Conservation (phyloP, 2,797 vertebrate species). For the Tolypeutes matacus region DNA sequence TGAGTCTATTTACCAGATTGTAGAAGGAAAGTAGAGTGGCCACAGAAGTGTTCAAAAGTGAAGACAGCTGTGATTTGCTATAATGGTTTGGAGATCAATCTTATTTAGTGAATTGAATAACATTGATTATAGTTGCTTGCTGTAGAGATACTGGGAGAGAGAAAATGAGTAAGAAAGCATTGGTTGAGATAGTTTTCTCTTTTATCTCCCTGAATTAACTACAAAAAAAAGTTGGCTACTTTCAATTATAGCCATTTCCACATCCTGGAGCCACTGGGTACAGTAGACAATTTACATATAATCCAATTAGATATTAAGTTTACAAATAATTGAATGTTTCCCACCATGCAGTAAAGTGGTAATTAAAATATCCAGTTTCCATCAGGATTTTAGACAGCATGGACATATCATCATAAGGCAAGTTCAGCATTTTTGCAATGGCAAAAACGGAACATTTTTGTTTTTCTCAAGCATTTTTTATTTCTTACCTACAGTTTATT, state of each 20-base stretch:
- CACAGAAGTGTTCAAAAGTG: slow-evolving; percentile 13
- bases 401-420: background rate
- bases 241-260: background rate
- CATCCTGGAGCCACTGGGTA: background rate
- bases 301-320: slow-evolving; percentile 36
- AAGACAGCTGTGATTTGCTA: slow-evolving; percentile 40
- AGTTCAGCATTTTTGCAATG: background rate
- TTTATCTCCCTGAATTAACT: slow-evolving; percentile 26
- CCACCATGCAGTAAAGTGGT: background rate
- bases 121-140: slow-evolving; percentile 34
- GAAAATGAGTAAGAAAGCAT: slow-evolving; percentile 6
- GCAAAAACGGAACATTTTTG: background rate
- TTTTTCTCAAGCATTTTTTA: background rate
- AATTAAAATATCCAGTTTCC: slow-evolving; percentile 27
- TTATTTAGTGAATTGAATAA: slow-evolving; percentile 44
- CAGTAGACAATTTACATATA: background rate
- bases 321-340: slow-evolving; percentile 59
- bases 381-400: background rate
- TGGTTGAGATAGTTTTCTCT: slow-evolving; percentile 27
- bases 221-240: slow-evolving; percentile 4
- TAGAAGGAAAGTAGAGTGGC: slow-evolving; percentile 47
- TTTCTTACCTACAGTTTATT: background rate
- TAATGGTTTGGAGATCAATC: slow-evolving; percentile 60
- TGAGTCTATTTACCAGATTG: background rate
- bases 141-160: slow-evolving; percentile 29